Conservation (phyloP, 2,888 invertebrate species). For the Allolobophora icterica region DNA sequence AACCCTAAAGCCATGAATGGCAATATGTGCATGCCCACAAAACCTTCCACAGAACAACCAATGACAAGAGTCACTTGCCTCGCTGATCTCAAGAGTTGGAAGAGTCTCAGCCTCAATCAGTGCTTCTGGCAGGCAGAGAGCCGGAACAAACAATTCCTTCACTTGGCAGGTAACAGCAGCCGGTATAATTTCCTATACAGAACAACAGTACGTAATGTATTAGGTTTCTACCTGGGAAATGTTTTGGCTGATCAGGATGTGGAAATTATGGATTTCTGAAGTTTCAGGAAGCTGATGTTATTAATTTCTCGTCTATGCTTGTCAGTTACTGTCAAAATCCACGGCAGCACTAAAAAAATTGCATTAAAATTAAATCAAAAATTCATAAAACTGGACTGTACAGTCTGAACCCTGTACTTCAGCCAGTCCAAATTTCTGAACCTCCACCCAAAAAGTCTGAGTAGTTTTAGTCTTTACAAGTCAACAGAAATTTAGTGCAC, state of each 20-base stretch:
- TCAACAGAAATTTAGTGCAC: too few species aligned
- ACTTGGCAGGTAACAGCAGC: slow-evolving; percentile 69
- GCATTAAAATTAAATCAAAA: background rate
- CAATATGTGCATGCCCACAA: background rate
- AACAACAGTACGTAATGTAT: background rate
- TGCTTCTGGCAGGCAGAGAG: slow-evolving; percentile 72
- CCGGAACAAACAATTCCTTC: slow-evolving; percentile 81
- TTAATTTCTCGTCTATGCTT: background rate
- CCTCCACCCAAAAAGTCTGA: too few species aligned
- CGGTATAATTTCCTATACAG: slow-evolving; percentile 74
- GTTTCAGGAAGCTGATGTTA: background rate
- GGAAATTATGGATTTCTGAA: background rate
- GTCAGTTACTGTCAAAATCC: background rate
- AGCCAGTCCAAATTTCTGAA: too few species aligned
- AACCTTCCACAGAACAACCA: background rate
- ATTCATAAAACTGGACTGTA: too few species aligned
- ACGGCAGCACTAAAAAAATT: background rate
- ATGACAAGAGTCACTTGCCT: slow-evolving; percentile 42
- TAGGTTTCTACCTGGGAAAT: too few species aligned
- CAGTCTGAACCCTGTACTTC: too few species aligned
- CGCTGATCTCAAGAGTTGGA: slow-evolving; percentile 78
- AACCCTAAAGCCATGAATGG: background rate
- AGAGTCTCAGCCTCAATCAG: slow-evolving; percentile 77
- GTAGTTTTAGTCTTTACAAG: too few species aligned
- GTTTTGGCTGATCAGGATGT: background rate